phyloP scores from a whole-genome alignment of 2,797 vertebrate species.

The Tinamus major region DNA sequence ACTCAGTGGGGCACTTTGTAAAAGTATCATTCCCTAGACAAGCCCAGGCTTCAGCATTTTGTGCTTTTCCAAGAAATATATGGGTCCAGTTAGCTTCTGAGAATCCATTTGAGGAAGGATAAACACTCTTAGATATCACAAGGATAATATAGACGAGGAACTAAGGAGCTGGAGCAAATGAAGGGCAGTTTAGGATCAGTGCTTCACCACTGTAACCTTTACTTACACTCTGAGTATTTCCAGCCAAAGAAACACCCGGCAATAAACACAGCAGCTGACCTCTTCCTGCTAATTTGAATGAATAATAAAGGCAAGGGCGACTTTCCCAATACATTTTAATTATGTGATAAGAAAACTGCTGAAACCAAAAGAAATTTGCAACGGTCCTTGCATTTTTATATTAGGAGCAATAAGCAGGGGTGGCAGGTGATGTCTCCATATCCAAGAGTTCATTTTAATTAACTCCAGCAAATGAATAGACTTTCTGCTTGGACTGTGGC shows the following conservation, averaged over 20 bases:
- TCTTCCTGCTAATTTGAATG: constrained; percentile 5
- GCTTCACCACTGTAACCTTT: constrained; percentile 6
- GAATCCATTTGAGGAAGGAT: not conserved
- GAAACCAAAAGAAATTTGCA: constrained; percentile 34
- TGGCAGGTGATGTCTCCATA: constrained; percentile 28
- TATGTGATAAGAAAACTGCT: constrained; percentile 43
- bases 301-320: not conserved
- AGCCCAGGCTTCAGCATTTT: not conserved
- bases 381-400: constrained; percentile 34
- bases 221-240: not conserved
- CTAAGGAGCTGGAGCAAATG: not conserved
- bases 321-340: constrained; percentile 15
- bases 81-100: not conserved
- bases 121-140: not conserved
- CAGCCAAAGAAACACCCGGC: not conserved
- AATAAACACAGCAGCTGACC: constrained; percentile 26
- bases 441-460: constrained; percentile 54
- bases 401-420: constrained; percentile 31
- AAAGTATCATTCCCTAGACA: not conserved
- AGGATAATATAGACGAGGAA: not conserved
- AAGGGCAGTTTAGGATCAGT: not conserved
- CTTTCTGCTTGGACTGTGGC: not conserved
- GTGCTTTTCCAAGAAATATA: not conserved
- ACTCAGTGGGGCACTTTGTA: rapidly evolving
- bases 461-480: not conserved